These are phyloP conservation scores for Muntiacus reevesi DNA, from an alignment of 2,113 vertebrate genomes.

Conservation along the genomic window DNA sequence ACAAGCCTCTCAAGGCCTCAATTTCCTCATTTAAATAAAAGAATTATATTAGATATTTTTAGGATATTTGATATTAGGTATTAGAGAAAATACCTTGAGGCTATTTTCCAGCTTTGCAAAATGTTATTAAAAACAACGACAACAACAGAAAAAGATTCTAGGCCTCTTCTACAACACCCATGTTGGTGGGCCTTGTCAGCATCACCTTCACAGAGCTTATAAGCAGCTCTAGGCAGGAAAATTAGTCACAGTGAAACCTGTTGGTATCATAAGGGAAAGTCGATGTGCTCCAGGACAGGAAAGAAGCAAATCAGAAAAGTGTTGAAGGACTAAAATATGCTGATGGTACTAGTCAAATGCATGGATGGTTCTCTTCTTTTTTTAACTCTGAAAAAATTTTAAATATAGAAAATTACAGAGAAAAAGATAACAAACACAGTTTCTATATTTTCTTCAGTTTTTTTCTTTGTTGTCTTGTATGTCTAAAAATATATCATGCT, in stretches of 20 bases:
- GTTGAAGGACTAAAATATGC: not conserved
- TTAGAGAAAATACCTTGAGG: not conserved
- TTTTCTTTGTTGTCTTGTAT: not conserved
- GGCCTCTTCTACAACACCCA: not conserved
- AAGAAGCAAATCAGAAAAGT: conserved; percentile 9
- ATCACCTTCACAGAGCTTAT: not conserved
- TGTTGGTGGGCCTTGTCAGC: not conserved
- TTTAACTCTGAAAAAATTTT: not conserved
- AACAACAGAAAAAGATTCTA: not conserved
- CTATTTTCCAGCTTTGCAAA: not conserved
- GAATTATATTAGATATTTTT: not conserved
- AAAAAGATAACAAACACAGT: not conserved
- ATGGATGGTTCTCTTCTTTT: not conserved
- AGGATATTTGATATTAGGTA: not conserved
- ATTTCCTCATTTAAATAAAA: not conserved
- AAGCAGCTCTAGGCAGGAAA: not conserved
- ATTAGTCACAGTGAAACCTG: not conserved
- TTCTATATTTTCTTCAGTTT: not conserved
- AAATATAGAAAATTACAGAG: conserved; percentile 10
- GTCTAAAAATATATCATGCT: not conserved
- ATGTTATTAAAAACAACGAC: not conserved
- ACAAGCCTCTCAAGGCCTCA: not conserved
- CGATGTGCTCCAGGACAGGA: not conserved
- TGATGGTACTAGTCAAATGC: not conserved
- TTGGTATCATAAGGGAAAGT: not conserved